Base-by-base conservation (phyloP, 2,888 invertebrate species). In the Dorcus parallelipipedus region DNA sequence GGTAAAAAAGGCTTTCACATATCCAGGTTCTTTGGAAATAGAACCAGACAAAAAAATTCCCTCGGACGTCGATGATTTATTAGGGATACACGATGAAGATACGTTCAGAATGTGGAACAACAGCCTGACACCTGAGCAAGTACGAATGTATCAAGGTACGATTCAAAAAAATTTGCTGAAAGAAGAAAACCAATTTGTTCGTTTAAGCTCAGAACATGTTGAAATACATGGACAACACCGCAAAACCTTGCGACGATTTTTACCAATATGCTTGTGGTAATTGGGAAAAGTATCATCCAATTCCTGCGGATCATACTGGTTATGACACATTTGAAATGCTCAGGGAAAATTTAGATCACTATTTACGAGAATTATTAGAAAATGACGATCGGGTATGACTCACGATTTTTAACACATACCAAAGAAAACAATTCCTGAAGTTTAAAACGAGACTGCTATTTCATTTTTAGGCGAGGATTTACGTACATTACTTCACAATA, bases 281-380 rank as follows among this genome's bases (percentile, higher is more conserved):
- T 69, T 95, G 94, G 94, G 86, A 88, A 33, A 84, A 86, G 50
- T 81, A 87, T 42, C 91, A 95, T 77, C 90, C 92, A 0, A 92
- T 95, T 70, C 95, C 95, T 1, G 88, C 90, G 52, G 95, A 95
- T 70, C 91, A 93, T 78, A 88, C 91, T 4, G 88, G 89, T 3
- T 95, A 91, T 76, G 94, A 94, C 68, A 95, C 93, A 0, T 95
- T 95, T 75, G 93, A 93, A 80, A 91, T 92, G 83, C 80, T 95
- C 5, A 83, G 93, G 67, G 92, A 94, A 79, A 91, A 90, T 67
- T 78, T 92, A 49, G 90, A 91, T 71, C 72, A 82, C 0, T 86
- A 89, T 1, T 76, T 92, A 45, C 84, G 82, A 70, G 85, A 88
- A 64, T 77, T 91, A n/a, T 76, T 91, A 26, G 59, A 59, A 49